Conservation (phyloP, 2,888 invertebrate genomes). For the Nemotelus nigrinus region DNA sequence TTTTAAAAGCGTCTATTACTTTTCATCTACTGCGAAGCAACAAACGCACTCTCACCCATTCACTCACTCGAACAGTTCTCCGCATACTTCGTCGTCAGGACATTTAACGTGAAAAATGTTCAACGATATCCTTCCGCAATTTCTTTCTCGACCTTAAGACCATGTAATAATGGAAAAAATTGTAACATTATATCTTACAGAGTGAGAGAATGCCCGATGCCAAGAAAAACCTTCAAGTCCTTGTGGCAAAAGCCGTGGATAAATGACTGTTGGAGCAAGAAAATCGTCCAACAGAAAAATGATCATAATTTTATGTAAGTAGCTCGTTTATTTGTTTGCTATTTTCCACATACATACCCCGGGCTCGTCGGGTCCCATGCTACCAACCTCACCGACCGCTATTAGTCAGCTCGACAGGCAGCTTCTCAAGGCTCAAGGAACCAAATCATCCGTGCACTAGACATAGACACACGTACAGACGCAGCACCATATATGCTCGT, state of each 20-base stretch:
- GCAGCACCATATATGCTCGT: too few relatives aligned
- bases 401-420: conserved; percentile 32
- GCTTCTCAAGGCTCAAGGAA: conserved; percentile 22
- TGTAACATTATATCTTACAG: conserved; percentile 21
- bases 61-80: too few relatives aligned
- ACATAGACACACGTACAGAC: not conserved
- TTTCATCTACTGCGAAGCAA: not conserved
- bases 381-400: not conserved
- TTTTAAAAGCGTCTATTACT: conserved; percentile 4
- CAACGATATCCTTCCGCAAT: conserved; percentile 27
- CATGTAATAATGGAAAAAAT: conserved; percentile 28
- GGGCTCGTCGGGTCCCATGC: not conserved
- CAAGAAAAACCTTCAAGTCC: conserved; percentile 11
- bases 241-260: not conserved
- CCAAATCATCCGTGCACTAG: conserved; percentile 27
- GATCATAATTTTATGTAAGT: conserved; percentile 48
- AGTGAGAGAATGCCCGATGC: too few relatives aligned
- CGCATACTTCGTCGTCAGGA: not conserved
- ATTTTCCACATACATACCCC: conserved; percentile 36
- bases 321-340: conserved; percentile 48
- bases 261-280: conserved; percentile 27
- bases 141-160: not conserved
- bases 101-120: conserved; percentile 33
- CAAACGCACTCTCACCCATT: too few relatives aligned
- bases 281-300: conserved; percentile 46